These are phyloP conservation scores for Ostrea denselamellosa DNA, from an alignment of 1,140 invertebrate genomes.

Conservation along the genomic window DNA sequence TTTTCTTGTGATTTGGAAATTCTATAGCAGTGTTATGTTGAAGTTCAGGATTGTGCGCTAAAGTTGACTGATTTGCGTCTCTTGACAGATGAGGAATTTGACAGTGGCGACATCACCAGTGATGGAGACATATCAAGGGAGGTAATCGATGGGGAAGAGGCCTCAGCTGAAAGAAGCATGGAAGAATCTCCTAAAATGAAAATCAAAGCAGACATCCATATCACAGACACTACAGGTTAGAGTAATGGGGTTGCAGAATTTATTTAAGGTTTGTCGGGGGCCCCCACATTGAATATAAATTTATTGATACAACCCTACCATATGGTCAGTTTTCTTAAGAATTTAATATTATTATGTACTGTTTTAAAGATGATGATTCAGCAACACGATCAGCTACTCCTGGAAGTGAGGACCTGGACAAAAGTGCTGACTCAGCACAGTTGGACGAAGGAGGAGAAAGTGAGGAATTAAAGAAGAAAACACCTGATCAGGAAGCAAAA, in stretches of 20 bases:
- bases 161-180: slow-evolving; percentile 10
- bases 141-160: slow-evolving; percentile 50
- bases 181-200: slow-evolving; percentile 51
- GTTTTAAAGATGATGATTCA: slow-evolving; percentile 51
- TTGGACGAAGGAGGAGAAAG: slow-evolving; percentile 44
- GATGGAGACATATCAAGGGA: slow-evolving; percentile 52
- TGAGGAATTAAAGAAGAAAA: slow-evolving; percentile 1
- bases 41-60: background rate
- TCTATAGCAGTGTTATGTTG: background rate
- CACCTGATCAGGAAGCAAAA: slow-evolving; percentile 25
- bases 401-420: slow-evolving; percentile 46
- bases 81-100: slow-evolving; percentile 43
- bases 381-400: slow-evolving; percentile 35
- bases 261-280: background rate
- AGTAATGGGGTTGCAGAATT: background rate
- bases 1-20: no score
- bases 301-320: no score
- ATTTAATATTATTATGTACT: background rate
- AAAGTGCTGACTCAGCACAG: slow-evolving; percentile 47
- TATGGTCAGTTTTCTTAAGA: no score
- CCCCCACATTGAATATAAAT: no score
- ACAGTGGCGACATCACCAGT: slow-evolving; percentile 50
- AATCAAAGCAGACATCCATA: slow-evolving; percentile 55
- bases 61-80: background rate
- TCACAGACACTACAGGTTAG: slow-evolving; percentile 51